A percentile compares a stretch with the other conserved stretches of the same genome.
phyloP scores from a whole-genome alignment of 2,797 vertebrate genomes.

The Notolepis coatsorum region DNA sequence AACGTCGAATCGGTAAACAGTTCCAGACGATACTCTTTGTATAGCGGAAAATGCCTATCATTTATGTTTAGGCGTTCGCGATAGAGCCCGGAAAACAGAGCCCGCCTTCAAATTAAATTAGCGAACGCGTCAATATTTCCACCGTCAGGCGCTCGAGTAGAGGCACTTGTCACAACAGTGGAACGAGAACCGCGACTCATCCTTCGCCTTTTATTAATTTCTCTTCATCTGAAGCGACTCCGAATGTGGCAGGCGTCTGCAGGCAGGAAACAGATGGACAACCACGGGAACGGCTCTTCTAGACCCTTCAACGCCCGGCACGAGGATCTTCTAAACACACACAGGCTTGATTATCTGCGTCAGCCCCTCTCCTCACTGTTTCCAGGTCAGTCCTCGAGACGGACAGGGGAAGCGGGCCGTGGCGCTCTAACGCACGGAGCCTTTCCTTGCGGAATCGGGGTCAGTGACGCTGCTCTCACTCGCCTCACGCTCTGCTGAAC shows the following conservation, averaged over 20 bases:
- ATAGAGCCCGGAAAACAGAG: conserved; percentile 23
- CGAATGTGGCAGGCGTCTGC: conserved; percentile 17
- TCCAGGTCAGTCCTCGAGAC: conserved; percentile 59
- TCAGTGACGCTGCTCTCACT: conserved; percentile 37
- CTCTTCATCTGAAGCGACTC: conserved; percentile 52
- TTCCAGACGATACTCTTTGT: conserved; percentile 8
- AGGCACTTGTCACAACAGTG: conserved; percentile 60
- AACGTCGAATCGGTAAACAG: conserved; percentile 22
- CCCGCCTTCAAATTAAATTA: conserved; percentile 28
- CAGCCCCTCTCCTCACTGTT: conserved; percentile 41
- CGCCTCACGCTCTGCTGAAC: conserved; percentile 32
- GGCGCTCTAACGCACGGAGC: conserved; percentile 49
- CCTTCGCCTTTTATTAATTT: conserved; percentile 50
- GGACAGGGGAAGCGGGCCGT: conserved; percentile 11
- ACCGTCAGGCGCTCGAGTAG: conserved; percentile 19
- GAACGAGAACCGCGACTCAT: conserved; percentile 46
- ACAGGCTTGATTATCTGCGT: conserved; percentile 22
- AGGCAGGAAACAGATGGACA: conserved; percentile 74
- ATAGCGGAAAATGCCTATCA: not conserved
- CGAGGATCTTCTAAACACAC: conserved; percentile 16
- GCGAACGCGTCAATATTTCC: conserved; percentile 48
- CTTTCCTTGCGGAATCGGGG: conserved; percentile 64
- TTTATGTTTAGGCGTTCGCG: conserved; percentile 27
- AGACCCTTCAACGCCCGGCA: conserved; percentile 14
- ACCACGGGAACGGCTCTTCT: conserved; percentile 23